Percentiles rank a stretch among this genome's conserved stretches.
These are phyloP conservation scores for Eidolon helvum DNA, from an alignment of 2,113 vertebrate species.

Conservation along the genomic window DNA sequence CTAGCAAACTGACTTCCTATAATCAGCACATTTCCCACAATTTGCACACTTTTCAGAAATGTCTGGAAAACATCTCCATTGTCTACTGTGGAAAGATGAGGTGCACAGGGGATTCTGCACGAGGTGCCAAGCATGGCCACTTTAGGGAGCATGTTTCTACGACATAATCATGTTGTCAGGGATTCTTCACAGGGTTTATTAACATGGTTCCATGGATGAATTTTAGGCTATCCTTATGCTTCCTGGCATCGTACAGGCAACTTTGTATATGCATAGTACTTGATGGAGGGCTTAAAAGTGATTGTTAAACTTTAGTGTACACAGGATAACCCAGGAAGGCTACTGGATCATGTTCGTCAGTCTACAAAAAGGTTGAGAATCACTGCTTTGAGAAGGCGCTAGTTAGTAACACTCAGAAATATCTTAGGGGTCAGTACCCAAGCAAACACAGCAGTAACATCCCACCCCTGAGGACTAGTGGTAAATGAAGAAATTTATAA, in stretches of 20 bases:
- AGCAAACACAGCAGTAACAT: neutral
- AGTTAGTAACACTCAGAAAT: neutral
- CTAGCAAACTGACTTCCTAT: neutral
- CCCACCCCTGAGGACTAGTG: neutral
- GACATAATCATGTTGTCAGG: neutral
- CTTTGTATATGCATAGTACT: neutral
- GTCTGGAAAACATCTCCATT: neutral
- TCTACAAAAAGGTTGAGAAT: neutral
- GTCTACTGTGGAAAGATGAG: neutral
- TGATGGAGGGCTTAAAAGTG: neutral
- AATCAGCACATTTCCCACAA: neutral
- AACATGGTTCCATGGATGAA: neutral
- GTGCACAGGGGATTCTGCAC: neutral
- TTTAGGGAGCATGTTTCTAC: neutral
- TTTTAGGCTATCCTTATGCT: neutral
- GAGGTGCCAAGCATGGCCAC: neutral
- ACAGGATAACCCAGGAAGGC: neutral
- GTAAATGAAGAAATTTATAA: neutral
- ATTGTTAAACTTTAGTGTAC: neutral
- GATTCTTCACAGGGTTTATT: neutral
- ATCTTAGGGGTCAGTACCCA: neutral
- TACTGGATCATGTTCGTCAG: neutral
- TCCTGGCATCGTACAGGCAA: neutral
- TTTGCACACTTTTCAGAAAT: constrained; percentile 27
- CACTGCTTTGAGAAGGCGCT: neutral